Base-by-base conservation (phyloP, 2,888 invertebrate species). In the Hartigia nigra region DNA sequence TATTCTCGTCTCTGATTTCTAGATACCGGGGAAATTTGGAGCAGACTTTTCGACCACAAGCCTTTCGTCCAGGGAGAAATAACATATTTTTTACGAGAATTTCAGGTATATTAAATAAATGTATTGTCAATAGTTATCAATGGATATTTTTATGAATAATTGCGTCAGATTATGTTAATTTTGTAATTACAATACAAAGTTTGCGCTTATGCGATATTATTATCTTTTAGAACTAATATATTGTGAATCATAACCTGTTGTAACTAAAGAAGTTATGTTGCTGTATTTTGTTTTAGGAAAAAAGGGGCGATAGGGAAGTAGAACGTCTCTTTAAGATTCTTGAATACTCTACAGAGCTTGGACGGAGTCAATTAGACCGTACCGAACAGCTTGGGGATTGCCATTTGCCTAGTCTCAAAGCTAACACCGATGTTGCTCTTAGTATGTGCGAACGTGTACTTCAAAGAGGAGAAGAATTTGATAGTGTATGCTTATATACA, bases 1-100 rank as follows among this genome's bases (percentile, higher is more conserved):
- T n/a, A 31, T 70, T 79, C 74, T 70, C 55, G 23, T 82, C 69
- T 78, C 78, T 77, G 84, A 82, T 81, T 80, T 82, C 80, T 81
- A 98, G 97, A 96, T 93, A 93, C 95, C 85, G 95, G 95, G 82
- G 96, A 96, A 92, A 95, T 97, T 90, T 97, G 97, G 95, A 94
- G 95, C 87, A 94, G 97, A 89, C 92, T 98, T 80, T 96, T 98
- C 92, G 97, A 98, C 92, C 98, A 98, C 89, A 94, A 95, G 82
- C 96, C 96, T 69, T 97, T 97, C 91, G 91, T 97, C 80, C 96
- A 95, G 92, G 97, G 97, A 78, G 98, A 98, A 94, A 95, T 97
- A 84, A 95, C 95, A 85, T 95, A 94, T 91, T 95, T 96, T 92
- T 91, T 97, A 9, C 95, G 95, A 84, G 97, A 97, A 91, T 97